These are phyloP conservation scores for Volucella inflata DNA, from an alignment of 2,888 invertebrate species.

Conservation along the genomic window DNA sequence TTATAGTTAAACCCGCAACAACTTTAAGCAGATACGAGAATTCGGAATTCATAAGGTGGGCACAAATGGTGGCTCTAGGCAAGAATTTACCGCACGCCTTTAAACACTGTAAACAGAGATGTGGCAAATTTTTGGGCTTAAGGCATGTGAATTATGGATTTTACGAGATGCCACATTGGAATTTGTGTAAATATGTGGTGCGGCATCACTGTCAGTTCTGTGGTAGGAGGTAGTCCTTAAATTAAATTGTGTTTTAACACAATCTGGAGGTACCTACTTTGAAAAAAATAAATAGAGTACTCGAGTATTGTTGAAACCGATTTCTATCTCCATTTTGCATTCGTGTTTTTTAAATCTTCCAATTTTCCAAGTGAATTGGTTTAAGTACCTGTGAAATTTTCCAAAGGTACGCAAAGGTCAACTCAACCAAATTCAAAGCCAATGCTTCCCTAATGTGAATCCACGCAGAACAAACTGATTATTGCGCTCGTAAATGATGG, in stretches of 20 bases:
- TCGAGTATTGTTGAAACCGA: too few species aligned
- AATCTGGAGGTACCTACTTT: too few species aligned
- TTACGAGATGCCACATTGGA: constrained; percentile 18
- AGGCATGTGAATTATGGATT: constrained; percentile 30
- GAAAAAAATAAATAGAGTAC: too few species aligned
- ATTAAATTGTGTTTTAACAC: too few species aligned
- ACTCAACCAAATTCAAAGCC: too few species aligned
- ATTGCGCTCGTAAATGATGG: constrained; percentile 35
- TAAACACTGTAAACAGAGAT: constrained; percentile 43
- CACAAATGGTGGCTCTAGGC: constrained; percentile 28
- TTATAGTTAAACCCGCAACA: constrained; percentile 19
- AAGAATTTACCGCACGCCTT: constrained; percentile 51
- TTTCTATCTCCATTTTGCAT: too few species aligned
- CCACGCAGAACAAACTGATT: constrained; percentile 29
- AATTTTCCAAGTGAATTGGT: too few species aligned
- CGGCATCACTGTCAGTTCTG: too few species aligned
- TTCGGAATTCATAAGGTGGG: constrained; percentile 10
- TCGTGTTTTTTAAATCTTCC: too few species aligned
- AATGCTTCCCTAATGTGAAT: not conserved
- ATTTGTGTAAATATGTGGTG: constrained; percentile 6
- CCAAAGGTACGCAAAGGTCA: too few species aligned
- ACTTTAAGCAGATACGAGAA: not conserved
- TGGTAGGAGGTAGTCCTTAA: too few species aligned
- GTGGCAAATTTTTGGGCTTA: constrained; percentile 49
- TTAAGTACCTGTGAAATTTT: too few species aligned